phyloP scores from a whole-genome alignment of 1,140 invertebrate species.

The Carposina sasakii region DNA sequence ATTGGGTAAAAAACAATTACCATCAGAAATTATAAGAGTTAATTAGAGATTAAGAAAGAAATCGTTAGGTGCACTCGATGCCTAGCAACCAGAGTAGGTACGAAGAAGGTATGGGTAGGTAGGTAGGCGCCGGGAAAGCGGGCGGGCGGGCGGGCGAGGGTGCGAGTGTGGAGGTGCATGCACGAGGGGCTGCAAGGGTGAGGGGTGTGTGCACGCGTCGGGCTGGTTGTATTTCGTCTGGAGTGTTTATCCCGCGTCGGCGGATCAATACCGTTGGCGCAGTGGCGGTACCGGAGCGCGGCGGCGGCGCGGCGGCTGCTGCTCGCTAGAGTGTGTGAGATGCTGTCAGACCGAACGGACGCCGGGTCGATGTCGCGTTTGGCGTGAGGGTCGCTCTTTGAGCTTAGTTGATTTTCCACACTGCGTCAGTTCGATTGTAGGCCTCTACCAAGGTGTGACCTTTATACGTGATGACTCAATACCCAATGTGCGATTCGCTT shows the following conservation, averaged over 20 bases:
- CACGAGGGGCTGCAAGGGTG: constrained; percentile 30
- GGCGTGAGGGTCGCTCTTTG: constrained; percentile 67
- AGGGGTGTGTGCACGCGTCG: constrained; percentile 59
- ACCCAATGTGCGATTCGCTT: constrained; percentile 62
- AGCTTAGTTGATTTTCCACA: constrained; percentile 55
- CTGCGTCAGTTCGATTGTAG: constrained; percentile 56
- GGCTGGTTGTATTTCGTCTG: constrained; percentile 69
- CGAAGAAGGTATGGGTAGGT: constrained; percentile 32
- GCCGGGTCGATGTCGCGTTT: constrained; percentile 67
- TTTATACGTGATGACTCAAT: constrained; percentile 59
- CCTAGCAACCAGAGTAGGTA: constrained; percentile 27
- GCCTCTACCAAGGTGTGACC: constrained; percentile 53
- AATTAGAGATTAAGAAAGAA: too few species aligned
- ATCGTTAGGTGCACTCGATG: constrained; percentile 7
- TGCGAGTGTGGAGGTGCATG: constrained; percentile 41
- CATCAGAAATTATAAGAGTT: too few species aligned
- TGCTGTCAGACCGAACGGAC: constrained; percentile 67
- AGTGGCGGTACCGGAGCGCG: constrained; percentile 60
- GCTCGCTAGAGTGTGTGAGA: constrained; percentile 62
- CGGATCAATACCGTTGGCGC: constrained; percentile 68
- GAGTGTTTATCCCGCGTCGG: constrained; percentile 68
- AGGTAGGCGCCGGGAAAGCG: constrained; percentile 38
- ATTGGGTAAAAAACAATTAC: too few species aligned
- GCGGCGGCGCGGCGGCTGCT: constrained; percentile 57
- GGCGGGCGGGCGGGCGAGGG: constrained; percentile 31